Base-by-base conservation (phyloP, 1,140 invertebrate genomes). In the Oscheius sp. region DNA sequence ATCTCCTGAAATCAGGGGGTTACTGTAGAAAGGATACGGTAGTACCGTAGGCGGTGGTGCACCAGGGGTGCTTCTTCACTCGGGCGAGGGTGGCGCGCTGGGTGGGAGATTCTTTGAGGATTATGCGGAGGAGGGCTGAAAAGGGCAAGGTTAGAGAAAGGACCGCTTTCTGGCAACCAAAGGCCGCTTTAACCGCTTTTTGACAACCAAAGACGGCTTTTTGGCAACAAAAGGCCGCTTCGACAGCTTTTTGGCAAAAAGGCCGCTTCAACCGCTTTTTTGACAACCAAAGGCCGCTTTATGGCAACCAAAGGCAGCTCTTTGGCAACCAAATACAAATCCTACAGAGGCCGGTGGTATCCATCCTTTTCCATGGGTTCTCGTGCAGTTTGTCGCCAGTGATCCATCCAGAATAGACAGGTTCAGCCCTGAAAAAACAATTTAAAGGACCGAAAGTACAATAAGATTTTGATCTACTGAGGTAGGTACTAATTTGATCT, bases 11-110 rank as follows among this genome's bases (percentile, higher is more conserved):
- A 28, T 58, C 35, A 7, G 34, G 15, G 38, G 20, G 23, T 13
- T 15, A 58, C 10, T 13, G 23, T 58, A 58, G 15, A 7, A 13
- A n/a, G 26, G 7, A 58, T 10, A 58, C 10, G 52, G 7, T 23
- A 2, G 34, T 34, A 2, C 61, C 61, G 13, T 58, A 59, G 42
- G 65, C 29, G 7, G 46, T 45, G 7, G 18, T 66, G 32, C 31
- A 74, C 72, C 72, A 74, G 7, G 59, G 72, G 68, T 74, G 46
- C 20, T 46, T 18, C 20, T 49, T 15, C 4, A 74, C 62, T 32
- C 55, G 63, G 0, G 42, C 72, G 7, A 74, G 59, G 1, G 72
- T 74, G 1, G 65, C 65, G 3, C 72, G 62, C 0, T 26, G 38
- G 2, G 38, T 2, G 28, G 32, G 18, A 1, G 68, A 35, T n/a